These are phyloP conservation scores for Brachylomia viminalis DNA, from an alignment of 2,888 invertebrate species.

Conservation along the genomic window DNA sequence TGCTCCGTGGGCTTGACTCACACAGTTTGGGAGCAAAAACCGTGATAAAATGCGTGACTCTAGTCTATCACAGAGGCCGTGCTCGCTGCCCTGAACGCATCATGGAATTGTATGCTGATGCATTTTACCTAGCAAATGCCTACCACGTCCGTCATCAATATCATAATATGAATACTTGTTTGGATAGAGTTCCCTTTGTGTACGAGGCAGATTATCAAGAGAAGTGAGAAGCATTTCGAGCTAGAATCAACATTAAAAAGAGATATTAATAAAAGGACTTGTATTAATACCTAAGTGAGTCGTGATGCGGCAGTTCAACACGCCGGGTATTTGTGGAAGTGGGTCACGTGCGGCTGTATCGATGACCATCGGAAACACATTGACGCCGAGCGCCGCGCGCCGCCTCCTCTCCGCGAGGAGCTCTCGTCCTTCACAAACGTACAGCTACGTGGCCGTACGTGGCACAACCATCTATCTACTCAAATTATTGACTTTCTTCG, in stretches of 20 bases:
- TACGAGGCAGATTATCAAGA: not conserved
- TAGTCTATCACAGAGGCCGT: too few relatives aligned
- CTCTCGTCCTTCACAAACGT: not conserved
- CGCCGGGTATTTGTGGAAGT: conserved; percentile 45
- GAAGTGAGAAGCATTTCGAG: conserved; percentile 1
- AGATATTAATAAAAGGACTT: conserved; percentile 19
- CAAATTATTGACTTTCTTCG: conserved; percentile 6
- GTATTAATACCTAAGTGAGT: conserved; percentile 38
- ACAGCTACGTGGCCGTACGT: conserved; percentile 6
- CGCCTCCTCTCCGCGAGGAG: not conserved
- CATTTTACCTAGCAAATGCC: not conserved
- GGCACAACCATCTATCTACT: not conserved
- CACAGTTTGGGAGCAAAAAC: too few relatives aligned
- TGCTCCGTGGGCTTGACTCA: too few relatives aligned
- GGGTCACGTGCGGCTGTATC: conserved; percentile 22
- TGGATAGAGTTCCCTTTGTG: not conserved
- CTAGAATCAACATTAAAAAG: not conserved
- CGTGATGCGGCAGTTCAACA: conserved; percentile 51
- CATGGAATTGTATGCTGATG: conserved; percentile 16
- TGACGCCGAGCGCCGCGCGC: too few relatives aligned
- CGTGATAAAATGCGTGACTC: too few relatives aligned
- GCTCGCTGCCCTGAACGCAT: too few relatives aligned
- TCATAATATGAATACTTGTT: not conserved
- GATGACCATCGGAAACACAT: not conserved
- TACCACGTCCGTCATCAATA: not conserved